phyloP scores from a whole-genome alignment of 2,113 vertebrate species.

The Ceyx melanurus region DNA sequence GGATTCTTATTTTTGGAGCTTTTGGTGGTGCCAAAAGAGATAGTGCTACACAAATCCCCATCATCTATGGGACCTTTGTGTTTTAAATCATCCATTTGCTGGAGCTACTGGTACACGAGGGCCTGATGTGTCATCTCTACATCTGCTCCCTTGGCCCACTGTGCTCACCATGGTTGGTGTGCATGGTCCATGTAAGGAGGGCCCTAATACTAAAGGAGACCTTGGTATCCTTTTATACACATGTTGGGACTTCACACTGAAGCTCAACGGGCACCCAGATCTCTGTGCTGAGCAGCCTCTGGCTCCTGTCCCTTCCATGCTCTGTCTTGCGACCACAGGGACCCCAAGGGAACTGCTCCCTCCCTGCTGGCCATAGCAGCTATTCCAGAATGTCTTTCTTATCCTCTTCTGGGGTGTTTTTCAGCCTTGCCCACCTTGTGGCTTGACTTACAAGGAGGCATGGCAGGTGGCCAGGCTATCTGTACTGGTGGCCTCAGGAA shows the following conservation, averaged over 20 bases:
- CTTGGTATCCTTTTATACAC: background rate
- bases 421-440: background rate
- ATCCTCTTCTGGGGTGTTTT: background rate
- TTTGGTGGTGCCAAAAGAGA: background rate
- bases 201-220: background rate
- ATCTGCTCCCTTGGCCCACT: background rate
- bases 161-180: accelerated
- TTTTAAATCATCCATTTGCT: background rate
- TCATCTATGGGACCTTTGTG: accelerated
- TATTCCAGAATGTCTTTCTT: background rate
- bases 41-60: accelerated
- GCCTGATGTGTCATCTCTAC: background rate
- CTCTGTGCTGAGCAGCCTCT: background rate
- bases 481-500: background rate
- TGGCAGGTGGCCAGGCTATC: background rate
- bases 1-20: background rate
- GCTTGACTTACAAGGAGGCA: background rate
- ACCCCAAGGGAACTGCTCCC: background rate
- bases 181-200: background rate
- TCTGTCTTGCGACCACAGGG: background rate
- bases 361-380: background rate
- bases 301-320: background rate
- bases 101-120: background rate
- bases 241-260: background rate
- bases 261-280: background rate